phyloP scores from a whole-genome alignment of 2,888 invertebrate genomes.

The Eledona agricola region DNA sequence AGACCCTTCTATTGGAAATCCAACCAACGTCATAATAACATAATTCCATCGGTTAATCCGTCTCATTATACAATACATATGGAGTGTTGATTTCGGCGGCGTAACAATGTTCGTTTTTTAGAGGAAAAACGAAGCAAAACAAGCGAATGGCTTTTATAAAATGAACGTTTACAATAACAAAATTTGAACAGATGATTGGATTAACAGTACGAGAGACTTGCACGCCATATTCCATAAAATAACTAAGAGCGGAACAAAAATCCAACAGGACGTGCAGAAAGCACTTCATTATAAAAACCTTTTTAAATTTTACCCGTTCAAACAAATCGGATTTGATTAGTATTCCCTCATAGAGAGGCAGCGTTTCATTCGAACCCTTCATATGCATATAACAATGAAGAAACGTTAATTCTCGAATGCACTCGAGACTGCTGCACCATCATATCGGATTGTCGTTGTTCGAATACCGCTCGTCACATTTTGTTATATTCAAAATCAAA shows the following conservation, averaged over 20 bases:
- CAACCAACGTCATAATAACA: neutral
- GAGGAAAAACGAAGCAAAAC: constrained; percentile 36
- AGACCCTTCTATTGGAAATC: no score
- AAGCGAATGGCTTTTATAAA: constrained; percentile 51
- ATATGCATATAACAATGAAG: constrained; percentile 54
- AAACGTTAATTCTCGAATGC: constrained; percentile 54
- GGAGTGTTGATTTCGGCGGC: neutral
- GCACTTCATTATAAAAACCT: constrained; percentile 60
- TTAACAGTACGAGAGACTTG: constrained; percentile 52
- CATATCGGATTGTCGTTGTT: constrained; percentile 25
- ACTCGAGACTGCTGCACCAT: constrained; percentile 50
- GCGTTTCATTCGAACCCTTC: constrained; percentile 46
- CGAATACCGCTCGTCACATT: constrained; percentile 15
- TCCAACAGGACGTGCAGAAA: constrained; percentile 56
- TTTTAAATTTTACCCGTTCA: constrained; percentile 58
- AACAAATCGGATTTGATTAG: constrained; percentile 60
- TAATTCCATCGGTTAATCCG: neutral
- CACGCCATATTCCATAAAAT: constrained; percentile 54
- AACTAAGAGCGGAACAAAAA: constrained; percentile 56
- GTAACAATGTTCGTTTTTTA: constrained; percentile 26
- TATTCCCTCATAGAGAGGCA: constrained; percentile 49
- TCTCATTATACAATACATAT: neutral
- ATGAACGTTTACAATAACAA: constrained; percentile 55
- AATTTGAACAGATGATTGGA: constrained; percentile 55
- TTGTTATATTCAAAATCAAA: constrained; percentile 26